Percentiles rank a stretch among this genome's conserved stretches.
phyloP scores from a whole-genome alignment of 2,888 invertebrate species.

The Meiosimyza platycephala region DNA sequence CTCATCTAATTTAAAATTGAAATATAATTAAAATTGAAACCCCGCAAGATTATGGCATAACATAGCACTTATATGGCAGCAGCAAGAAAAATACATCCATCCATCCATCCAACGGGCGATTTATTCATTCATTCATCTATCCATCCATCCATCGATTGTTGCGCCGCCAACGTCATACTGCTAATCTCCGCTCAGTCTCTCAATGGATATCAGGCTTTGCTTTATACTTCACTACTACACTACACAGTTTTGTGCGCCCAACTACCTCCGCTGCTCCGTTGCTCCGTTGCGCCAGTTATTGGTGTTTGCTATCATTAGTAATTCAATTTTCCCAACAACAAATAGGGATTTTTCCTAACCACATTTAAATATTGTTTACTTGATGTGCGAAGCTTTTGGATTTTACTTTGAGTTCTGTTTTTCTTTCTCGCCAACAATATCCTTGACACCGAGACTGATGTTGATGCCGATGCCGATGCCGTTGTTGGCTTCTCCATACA shows the following conservation, averaged over 20 bases:
- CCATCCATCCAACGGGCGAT: too few relatives aligned
- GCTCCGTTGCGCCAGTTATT: too few relatives aligned
- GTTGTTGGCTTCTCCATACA: not conserved
- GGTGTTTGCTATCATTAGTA: conserved; percentile 26
- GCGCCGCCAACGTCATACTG: too few relatives aligned
- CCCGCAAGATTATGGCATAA: not conserved
- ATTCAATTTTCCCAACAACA: conserved; percentile 33
- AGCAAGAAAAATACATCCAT: too few relatives aligned
- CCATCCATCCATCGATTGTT: too few relatives aligned
- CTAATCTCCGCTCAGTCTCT: too few relatives aligned
- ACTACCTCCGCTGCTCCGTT: too few relatives aligned
- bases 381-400: conserved; percentile 20
- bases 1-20: not conserved
- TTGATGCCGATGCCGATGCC: not conserved
- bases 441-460: conserved; percentile 15
- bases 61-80: too few relatives aligned
- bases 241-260: too few relatives aligned
- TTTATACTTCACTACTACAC: too few relatives aligned
- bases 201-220: too few relatives aligned
- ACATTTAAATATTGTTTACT: conserved; percentile 57
- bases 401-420: not conserved
- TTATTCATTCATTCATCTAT: too few relatives aligned
- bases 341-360: conserved; percentile 42
- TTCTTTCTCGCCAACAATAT: not conserved
- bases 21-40: conserved; percentile 19